Conservation (phyloP, 2,797 vertebrate genomes). For the Sylvia borin region DNA sequence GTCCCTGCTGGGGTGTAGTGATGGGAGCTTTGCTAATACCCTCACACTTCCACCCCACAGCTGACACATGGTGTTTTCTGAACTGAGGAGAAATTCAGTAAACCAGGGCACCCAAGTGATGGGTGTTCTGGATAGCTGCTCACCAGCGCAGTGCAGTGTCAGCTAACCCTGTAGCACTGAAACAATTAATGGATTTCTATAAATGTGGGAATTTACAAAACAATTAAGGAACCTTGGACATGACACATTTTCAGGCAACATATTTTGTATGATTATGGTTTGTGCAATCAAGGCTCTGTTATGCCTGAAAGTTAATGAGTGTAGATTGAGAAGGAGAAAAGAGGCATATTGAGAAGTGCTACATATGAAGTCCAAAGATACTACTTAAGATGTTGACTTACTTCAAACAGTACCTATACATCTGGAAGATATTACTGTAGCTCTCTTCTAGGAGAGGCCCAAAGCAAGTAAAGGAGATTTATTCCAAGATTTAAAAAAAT, state of each 20-base stretch:
- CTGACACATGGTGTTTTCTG: not conserved
- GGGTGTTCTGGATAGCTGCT: not conserved
- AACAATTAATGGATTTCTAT: not conserved
- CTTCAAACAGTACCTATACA: not conserved
- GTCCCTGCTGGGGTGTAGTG: not conserved
- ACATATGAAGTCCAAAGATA: not conserved
- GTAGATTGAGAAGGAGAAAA: not conserved
- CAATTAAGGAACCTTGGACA: not conserved
- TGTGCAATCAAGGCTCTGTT: not conserved
- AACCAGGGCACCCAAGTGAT: not conserved
- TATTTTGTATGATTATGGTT: not conserved
- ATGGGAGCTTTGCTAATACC: not conserved
- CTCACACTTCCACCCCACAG: accelerated
- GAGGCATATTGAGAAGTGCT: not conserved
- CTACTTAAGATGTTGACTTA: not conserved
- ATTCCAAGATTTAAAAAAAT: not conserved
- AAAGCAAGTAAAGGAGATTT: not conserved
- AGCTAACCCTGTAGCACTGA: not conserved
- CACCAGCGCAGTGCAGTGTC: not conserved
- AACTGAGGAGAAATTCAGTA: not conserved
- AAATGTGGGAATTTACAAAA: not conserved
- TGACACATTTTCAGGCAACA: not conserved
- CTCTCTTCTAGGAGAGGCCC: not conserved
- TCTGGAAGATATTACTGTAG: not conserved
- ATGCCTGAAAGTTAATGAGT: not conserved